Conservation (phyloP, 2,888 invertebrate species). For the Hipparchia sbordonii region DNA sequence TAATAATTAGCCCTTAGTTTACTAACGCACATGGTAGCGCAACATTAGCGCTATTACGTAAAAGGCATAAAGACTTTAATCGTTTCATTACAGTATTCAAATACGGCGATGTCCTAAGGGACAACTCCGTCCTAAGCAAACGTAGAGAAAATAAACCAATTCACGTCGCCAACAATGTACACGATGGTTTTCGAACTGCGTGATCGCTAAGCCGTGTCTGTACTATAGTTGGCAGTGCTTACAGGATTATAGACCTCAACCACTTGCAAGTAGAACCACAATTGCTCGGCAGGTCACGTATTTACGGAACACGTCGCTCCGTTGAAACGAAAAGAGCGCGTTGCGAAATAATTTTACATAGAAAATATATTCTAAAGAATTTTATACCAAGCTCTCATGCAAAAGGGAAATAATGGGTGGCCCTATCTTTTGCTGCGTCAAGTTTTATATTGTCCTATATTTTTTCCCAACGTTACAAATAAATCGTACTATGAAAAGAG, state of each 20-base stretch:
- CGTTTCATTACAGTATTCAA: no score
- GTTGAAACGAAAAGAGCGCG: constrained; percentile 23
- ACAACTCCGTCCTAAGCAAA: no score
- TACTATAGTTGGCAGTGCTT: not conserved
- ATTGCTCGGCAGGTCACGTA: constrained; percentile 3
- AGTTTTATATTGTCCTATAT: constrained; percentile 21
- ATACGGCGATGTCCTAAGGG: no score
- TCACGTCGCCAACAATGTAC: not conserved
- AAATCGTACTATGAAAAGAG: constrained; percentile 16
- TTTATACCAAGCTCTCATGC: constrained; percentile 19
- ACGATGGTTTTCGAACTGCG: not conserved
- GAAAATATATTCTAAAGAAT: constrained; percentile 28
- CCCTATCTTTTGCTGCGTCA: constrained; percentile 27
- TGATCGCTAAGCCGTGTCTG: not conserved
- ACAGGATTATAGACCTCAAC: constrained; percentile 1
- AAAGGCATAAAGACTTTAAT: no score
- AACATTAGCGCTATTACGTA: no score
- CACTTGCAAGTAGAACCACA: not conserved
- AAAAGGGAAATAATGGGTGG: constrained; percentile 20
- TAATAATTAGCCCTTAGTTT: no score
- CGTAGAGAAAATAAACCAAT: not conserved
- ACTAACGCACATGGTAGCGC: no score
- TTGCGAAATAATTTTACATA: constrained; percentile 23
- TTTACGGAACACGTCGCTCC: constrained; percentile 17
- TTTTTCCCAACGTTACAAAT: constrained; percentile 15